These are phyloP conservation scores for Echinops telfairi DNA, from an alignment of 2,113 vertebrate genomes.

Conservation along the genomic window DNA sequence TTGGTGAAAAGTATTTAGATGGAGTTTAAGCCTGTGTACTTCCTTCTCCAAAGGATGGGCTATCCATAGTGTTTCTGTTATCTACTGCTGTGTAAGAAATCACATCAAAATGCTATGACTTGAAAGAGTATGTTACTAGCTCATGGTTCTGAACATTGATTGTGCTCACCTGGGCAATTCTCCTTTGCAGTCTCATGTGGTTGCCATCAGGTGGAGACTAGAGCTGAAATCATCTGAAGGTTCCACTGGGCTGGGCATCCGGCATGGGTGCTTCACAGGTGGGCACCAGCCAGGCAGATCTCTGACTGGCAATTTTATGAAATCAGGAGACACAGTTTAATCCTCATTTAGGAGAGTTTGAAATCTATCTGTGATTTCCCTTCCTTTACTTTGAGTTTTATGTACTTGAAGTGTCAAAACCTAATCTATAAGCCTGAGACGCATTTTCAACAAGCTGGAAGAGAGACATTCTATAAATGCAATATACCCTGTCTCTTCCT, in stretches of 20 bases:
- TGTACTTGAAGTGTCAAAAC: background rate
- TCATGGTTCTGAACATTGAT: background rate
- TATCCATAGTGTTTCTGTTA: background rate
- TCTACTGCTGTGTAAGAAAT: background rate
- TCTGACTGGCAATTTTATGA: background rate
- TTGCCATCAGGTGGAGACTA: background rate
- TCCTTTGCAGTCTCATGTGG: background rate
- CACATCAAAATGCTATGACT: background rate
- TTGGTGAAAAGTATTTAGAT: constrained; percentile 88
- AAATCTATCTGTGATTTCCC: constrained; percentile 13
- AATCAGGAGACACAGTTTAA: background rate
- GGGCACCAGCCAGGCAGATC: background rate
- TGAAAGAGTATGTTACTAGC: background rate
- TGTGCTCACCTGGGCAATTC: background rate
- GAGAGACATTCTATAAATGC: background rate
- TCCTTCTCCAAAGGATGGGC: background rate
- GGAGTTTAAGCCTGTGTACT: constrained; percentile 81
- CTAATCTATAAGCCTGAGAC: background rate
- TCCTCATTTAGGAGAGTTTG: background rate
- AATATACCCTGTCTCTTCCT: background rate
- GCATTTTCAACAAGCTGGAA: background rate
- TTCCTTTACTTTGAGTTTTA: background rate
- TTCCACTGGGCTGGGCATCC: background rate
- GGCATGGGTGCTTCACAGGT: background rate
- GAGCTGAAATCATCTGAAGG: background rate